Conservation (phyloP, 1,140 invertebrate genomes). For the Globodera rostochiensis region DNA sequence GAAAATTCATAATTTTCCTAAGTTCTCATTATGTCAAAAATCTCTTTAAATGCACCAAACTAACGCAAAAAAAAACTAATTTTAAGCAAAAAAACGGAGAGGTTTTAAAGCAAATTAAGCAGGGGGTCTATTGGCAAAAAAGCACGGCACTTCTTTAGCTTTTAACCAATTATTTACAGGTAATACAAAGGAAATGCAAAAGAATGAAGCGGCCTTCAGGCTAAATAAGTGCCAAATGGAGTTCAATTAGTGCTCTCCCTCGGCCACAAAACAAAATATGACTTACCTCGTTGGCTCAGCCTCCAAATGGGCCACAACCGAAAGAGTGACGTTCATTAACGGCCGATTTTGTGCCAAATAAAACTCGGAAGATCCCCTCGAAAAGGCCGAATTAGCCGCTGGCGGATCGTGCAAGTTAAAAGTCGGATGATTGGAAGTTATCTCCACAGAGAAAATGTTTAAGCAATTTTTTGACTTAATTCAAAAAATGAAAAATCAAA, state of each 20-base stretch:
- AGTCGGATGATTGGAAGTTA: constrained; percentile 35
- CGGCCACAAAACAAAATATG: background rate
- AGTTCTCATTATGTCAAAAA: too few species aligned
- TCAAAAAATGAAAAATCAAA: background rate
- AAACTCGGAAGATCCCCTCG: constrained; percentile 40
- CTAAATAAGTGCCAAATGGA: too few species aligned
- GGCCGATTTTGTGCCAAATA: constrained; percentile 43
- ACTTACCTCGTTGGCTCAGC: constrained; percentile 42
- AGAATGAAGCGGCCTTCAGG: too few species aligned
- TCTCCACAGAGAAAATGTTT: constrained; percentile 49
- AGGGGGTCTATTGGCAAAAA: too few species aligned
- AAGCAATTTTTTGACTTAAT: constrained; percentile 44
- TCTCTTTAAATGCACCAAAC: background rate
- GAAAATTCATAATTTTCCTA: too few species aligned
- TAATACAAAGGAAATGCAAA: too few species aligned
- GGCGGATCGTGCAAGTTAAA: constrained; percentile 46
- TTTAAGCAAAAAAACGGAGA: too few species aligned
- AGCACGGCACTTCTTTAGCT: too few species aligned
- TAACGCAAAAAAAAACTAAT: background rate
- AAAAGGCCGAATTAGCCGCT: constrained; percentile 10
- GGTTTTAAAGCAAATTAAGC: too few species aligned
- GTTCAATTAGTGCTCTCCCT: too few species aligned
- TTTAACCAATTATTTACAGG: too few species aligned
- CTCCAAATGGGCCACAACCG: constrained; percentile 53
- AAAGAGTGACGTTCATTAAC: constrained; percentile 31